phyloP scores from a whole-genome alignment of 1,140 invertebrate genomes.

The Papilio machaon region DNA sequence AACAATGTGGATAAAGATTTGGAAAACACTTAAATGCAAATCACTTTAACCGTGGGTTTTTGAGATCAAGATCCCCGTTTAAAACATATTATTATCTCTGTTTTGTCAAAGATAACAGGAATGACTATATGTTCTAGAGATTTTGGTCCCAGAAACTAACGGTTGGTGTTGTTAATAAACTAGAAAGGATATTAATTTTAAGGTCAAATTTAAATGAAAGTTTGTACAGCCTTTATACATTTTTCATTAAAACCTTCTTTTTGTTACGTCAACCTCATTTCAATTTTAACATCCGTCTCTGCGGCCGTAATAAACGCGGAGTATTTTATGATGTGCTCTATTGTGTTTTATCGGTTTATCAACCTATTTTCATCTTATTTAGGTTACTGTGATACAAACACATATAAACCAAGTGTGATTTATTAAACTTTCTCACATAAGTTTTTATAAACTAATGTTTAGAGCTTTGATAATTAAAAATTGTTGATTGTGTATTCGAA shows the following conservation, averaged over 20 bases:
- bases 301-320: conserved; percentile 6
- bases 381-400: conserved; percentile 8
- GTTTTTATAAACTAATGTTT: neutral
- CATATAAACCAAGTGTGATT: neutral
- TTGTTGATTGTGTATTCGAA: too few species aligned
- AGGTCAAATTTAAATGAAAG: neutral
- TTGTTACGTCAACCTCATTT: neutral
- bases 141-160: too few species aligned
- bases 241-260: conserved; percentile 20
- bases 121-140: too few species aligned
- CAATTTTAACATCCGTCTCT: conserved; percentile 8
- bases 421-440: neutral
- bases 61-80: too few species aligned
- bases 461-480: too few species aligned
- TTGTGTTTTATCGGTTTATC: conserved; percentile 31
- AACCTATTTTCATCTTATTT: conserved; percentile 31
- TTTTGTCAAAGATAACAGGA: too few species aligned
- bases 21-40: too few species aligned
- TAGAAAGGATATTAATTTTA: neutral
- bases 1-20: too few species aligned
- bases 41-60: too few species aligned
- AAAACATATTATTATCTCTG: too few species aligned
- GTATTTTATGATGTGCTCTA: conserved; percentile 26
- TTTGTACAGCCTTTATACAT: neutral
- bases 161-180: neutral